These are phyloP conservation scores for Drosophila meridionalis DNA, from an alignment of 2,888 invertebrate genomes.

Conservation along the genomic window DNA sequence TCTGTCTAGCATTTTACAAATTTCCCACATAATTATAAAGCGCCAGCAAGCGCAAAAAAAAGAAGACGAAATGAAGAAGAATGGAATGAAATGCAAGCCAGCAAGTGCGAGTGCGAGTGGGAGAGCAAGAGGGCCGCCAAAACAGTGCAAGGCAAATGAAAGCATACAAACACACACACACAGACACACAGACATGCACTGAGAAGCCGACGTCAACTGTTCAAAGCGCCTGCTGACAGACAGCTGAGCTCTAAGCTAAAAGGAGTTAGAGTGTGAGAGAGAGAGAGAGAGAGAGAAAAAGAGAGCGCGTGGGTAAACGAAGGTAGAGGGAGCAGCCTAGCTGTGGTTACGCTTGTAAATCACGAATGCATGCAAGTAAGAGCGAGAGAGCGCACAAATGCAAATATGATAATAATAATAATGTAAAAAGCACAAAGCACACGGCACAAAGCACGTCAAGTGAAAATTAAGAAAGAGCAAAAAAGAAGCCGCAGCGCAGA, in stretches of 20 bases:
- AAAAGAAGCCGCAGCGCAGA: conserved; percentile 36
- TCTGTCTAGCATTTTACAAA: conserved; percentile 77
- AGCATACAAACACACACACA: conserved; percentile 15
- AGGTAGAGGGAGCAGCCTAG: conserved; percentile 4
- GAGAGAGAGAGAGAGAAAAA: not conserved
- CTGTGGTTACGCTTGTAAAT: conserved; percentile 49
- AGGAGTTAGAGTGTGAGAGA: conserved; percentile 4
- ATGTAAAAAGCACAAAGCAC: conserved; percentile 52
- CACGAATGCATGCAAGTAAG: conserved; percentile 21
- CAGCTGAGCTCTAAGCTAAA: conserved; percentile 43
- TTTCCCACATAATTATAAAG: conserved; percentile 78
- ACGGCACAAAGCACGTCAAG: conserved; percentile 65
- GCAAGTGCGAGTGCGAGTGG: conserved; percentile 17
- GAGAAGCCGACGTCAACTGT: conserved; percentile 49
- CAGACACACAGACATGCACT: not conserved
- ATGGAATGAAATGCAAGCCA: conserved; percentile 27
- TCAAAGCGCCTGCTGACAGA: conserved; percentile 50
- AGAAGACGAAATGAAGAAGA: conserved; percentile 2
- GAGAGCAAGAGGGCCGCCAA: conserved; percentile 26
- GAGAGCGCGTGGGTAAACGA: not conserved
- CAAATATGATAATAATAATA: conserved; percentile 77
- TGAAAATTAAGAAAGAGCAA: conserved; percentile 71
- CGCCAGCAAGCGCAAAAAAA: conserved; percentile 41
- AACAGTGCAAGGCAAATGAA: conserved; percentile 36
- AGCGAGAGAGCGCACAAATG: conserved; percentile 52